Evolutionary conservation across 2,113 vertebrate genomes (phyloP), one percentile per base, ranked within the genome.

Genomic region (Hyla sarda): DNA sequence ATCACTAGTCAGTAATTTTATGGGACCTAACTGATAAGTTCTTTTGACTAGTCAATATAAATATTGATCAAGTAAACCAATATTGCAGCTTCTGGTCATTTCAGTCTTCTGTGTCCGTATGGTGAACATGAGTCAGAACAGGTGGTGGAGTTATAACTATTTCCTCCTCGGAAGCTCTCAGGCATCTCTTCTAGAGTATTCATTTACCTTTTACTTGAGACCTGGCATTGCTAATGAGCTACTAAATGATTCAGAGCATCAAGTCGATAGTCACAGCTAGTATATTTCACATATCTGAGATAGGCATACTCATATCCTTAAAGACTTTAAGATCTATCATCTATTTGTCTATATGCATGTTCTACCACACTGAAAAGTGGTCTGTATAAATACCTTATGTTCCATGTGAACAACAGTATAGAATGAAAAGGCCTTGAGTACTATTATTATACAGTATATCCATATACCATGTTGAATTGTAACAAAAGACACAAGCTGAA

Each of bases 201-300:
- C 34, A 78, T 34, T 78, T 78, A 78, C 48, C 50, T 54, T 56
- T 25, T 32, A 54, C 72, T 50, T 50, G 45, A 52, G 72, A 75
- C 17, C 37, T n/a, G 23, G 71, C 37, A 45, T 73, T 25, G 21
- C 72, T 48, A 45, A 73, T 73, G 71, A 73, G 37, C 71, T 73
- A 45, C 41, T 74, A 48, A 74, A 45, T 74, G 23, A 74, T 48
- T 48, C 23, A 48, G 41, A 28, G 41, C 9, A 73, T n/a, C 41
- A 47, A n/a, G 19, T 45, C 32, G 3, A 45, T 3, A 23, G 67
- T 34, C 34, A 23, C 34, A 23, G 16, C 32, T 28, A 74, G 72
- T 11, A 25, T n/a, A n/a, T 47, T 41, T 25, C 21, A 37, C 21
- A 5, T 73, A 73, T 48, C 72, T 5, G n/a, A 25, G 23, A 10